These are phyloP conservation scores for Anneissia japonica DNA, from an alignment of 35 echinoderm and acorn worm genomes.

Conservation along the genomic window DNA sequence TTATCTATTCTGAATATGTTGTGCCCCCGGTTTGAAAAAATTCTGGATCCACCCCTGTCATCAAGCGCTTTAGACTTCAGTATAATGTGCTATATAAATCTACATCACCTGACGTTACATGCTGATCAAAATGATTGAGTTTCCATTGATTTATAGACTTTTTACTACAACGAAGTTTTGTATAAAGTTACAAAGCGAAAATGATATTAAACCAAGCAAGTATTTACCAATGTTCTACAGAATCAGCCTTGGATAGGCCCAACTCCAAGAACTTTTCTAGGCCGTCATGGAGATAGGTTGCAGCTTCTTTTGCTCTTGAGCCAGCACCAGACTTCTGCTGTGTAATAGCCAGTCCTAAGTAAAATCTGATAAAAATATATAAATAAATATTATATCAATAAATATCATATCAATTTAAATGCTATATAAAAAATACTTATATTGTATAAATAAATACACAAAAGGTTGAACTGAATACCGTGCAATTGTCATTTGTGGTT, in stretches of 20 bases:
- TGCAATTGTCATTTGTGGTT: conserved; percentile 59
- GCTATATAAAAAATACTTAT: neutral
- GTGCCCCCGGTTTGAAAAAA: too few relatives aligned
- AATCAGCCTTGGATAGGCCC: conserved; percentile 46
- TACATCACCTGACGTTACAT: too few relatives aligned
- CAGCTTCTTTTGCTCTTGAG: conserved; percentile 63
- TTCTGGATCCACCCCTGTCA: too few relatives aligned
- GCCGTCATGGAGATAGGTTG: conserved; percentile 78
- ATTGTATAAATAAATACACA: neutral
- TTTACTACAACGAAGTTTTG: too few relatives aligned
- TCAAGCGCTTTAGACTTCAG: too few relatives aligned
- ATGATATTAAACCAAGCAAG: too few relatives aligned
- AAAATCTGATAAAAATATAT: neutral
- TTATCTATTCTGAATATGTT: too few relatives aligned
- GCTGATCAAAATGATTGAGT: too few relatives aligned
- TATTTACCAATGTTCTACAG: neutral
- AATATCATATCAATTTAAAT: neutral
- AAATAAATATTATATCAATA: neutral
- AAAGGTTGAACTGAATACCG: conserved; percentile 21
- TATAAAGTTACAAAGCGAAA: too few relatives aligned
- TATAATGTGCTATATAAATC: too few relatives aligned
- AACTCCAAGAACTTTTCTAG: conserved; percentile 57
- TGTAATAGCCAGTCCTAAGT: conserved; percentile 27
- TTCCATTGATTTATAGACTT: too few relatives aligned
- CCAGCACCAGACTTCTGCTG: conserved; percentile 64